Percentiles rank a stretch among this genome's conserved stretches.
Conservation (phyloP, 2,888 invertebrate species). For the Nemotelus pantherinus region DNA sequence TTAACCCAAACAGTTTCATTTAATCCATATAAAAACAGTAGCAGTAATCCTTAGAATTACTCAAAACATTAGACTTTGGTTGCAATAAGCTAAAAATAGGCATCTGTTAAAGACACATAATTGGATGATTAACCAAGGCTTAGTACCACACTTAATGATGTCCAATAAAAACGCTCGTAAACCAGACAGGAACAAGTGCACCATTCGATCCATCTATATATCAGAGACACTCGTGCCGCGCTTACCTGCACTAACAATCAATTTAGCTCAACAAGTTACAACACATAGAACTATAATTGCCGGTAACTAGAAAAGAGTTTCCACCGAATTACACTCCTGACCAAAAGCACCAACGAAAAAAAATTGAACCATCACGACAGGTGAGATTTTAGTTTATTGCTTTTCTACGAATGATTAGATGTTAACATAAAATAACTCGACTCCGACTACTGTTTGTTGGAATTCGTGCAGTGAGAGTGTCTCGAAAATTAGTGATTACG, state of each 20-base stretch:
- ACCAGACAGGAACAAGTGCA: slow-evolving; percentile 38
- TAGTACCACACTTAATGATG: slow-evolving; percentile 30
- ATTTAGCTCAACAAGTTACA: slow-evolving; percentile 22
- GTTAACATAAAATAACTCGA: slow-evolving; percentile 15
- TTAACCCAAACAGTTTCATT: too few species aligned
- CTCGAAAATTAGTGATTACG: background rate
- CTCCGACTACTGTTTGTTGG: slow-evolving; percentile 3
- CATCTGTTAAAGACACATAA: slow-evolving; percentile 12
- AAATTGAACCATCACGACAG: slow-evolving; percentile 28
- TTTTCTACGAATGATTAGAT: slow-evolving; percentile 26
- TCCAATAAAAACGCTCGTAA: slow-evolving; percentile 35
- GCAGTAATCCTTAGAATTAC: too few species aligned
- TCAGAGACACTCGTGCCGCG: slow-evolving; percentile 36
- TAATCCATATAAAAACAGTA: too few species aligned
- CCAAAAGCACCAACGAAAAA: background rate
- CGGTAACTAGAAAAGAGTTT: slow-evolving; percentile 38
- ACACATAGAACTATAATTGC: slow-evolving; percentile 40
- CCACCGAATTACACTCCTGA: slow-evolving; percentile 40
- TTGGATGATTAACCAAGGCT: slow-evolving; percentile 37
- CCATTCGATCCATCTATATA: slow-evolving; percentile 3
- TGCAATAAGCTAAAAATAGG: too few species aligned
- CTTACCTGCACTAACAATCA: slow-evolving; percentile 21
- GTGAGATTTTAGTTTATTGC: slow-evolving; percentile 40
- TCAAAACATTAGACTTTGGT: too few species aligned
- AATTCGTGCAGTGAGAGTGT: background rate